Evolutionary conservation across 2,113 vertebrate species (phyloP).

Genomic region (Thermophis baileyi): DNA sequence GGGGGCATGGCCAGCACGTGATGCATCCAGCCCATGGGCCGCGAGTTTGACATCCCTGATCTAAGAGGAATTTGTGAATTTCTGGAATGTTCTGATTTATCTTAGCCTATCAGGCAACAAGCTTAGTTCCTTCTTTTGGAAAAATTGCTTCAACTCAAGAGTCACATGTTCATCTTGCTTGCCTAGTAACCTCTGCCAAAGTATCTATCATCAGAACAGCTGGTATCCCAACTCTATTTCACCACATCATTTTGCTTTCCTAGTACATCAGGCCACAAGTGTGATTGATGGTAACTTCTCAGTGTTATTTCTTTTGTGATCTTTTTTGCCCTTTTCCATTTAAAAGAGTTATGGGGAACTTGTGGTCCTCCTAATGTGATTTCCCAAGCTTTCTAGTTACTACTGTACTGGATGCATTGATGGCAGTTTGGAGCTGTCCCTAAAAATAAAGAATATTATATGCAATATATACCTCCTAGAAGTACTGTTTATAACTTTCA

Average conservation of each 20-base stretch:
- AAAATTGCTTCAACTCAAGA: background rate
- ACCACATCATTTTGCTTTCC: background rate
- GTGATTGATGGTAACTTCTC: slow-evolving; percentile 49
- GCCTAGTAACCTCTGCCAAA: background rate
- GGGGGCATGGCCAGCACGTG: too few species aligned
- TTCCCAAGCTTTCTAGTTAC: background rate
- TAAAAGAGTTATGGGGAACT: background rate
- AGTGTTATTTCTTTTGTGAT: slow-evolving; percentile 43
- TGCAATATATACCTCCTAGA: slow-evolving; percentile 37
- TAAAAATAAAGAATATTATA: slow-evolving; percentile 39
- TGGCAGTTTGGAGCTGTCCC: background rate
- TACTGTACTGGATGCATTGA: background rate
- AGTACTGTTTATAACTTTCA: slow-evolving; percentile 44
- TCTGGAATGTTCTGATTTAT: background rate
- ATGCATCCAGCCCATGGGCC: too few species aligned
- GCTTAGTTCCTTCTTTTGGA: background rate
- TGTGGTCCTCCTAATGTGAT: background rate
- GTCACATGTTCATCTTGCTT: background rate
- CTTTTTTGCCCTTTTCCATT: slow-evolving; percentile 40
- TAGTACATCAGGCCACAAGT: background rate
- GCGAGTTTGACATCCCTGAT: too few species aligned
- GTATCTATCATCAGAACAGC: background rate
- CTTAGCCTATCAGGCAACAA: background rate
- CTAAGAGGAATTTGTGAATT: background rate
- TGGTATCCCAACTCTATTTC: background rate